Conservation (phyloP, 2,797 vertebrate species). For the Diplodus puntazzo region DNA sequence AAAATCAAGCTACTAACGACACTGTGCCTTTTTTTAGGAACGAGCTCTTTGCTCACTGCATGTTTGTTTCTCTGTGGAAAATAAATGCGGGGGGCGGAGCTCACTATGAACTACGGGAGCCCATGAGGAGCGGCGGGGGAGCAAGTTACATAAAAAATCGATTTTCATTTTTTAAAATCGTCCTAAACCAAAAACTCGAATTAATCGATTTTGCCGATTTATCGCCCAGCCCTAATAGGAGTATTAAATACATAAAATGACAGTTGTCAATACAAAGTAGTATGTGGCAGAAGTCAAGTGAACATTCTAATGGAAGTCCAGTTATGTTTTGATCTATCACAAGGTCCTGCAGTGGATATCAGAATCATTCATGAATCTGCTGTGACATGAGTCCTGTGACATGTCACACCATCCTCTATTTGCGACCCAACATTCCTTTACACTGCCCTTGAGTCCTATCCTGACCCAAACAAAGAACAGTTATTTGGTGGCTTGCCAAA, state of each 20-base stretch:
- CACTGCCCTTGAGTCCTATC: not conserved
- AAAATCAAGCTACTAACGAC: too few relatives aligned
- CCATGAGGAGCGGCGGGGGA: too few relatives aligned
- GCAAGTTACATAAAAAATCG: too few relatives aligned
- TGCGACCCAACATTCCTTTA: not conserved
- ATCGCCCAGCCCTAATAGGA: too few relatives aligned
- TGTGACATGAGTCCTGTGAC: not conserved
- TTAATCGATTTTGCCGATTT: too few relatives aligned
- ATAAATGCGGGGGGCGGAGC: too few relatives aligned
- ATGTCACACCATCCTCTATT: not conserved
- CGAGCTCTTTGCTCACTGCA: too few relatives aligned
- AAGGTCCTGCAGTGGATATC: not conserved
- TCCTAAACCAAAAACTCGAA: too few relatives aligned
- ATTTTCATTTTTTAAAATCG: too few relatives aligned
- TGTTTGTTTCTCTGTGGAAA: too few relatives aligned
- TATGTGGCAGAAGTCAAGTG: not conserved
- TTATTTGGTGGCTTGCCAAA: not conserved
- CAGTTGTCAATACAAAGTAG: not conserved
- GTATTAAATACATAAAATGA: not conserved
- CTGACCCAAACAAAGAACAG: not conserved
- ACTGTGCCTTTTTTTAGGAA: too few relatives aligned
- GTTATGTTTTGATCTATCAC: not conserved
- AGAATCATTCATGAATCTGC: not conserved
- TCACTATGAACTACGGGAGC: too few relatives aligned
- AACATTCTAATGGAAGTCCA: not conserved